A percentile compares a stretch with the other conserved stretches of the same genome.
Evolutionary conservation across 2,113 vertebrate genomes (phyloP).

Genomic region (Phainopepla nitens): DNA sequence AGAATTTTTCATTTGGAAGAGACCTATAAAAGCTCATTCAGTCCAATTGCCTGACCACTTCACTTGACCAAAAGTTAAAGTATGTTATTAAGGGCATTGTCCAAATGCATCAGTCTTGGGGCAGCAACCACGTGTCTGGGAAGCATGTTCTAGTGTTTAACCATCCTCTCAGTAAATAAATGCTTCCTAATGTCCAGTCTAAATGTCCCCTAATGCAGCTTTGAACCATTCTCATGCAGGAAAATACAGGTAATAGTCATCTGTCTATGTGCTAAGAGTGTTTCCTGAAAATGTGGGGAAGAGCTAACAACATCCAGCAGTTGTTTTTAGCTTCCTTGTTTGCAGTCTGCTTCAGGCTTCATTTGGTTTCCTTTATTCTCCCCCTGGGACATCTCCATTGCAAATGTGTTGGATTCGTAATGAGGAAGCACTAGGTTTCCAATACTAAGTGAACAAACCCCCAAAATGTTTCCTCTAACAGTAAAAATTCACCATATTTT

Average conservation of each 20-base stretch:
- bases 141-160: neutral
- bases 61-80: neutral
- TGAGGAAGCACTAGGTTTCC: neutral
- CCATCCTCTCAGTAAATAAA: neutral
- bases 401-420: neutral
- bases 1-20: neutral
- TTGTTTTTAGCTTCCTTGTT: neutral
- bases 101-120: neutral
- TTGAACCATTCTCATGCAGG: neutral
- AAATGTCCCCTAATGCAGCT: neutral
- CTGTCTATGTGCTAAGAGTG: neutral
- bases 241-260: neutral
- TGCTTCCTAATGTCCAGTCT: neutral
- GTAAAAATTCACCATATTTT: neutral
- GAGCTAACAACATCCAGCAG: neutral
- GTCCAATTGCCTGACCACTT: neutral
- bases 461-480: neutral
- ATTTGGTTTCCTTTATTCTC: neutral
- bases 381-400: neutral
- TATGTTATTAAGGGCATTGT: neutral
- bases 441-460: neutral
- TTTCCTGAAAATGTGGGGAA: neutral
- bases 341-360: neutral
- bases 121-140: rapidly evolving
- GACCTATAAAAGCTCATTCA: neutral